phyloP scores from a whole-genome alignment of 2,113 vertebrate genomes.

The Phalacrocorax aristotelis region DNA sequence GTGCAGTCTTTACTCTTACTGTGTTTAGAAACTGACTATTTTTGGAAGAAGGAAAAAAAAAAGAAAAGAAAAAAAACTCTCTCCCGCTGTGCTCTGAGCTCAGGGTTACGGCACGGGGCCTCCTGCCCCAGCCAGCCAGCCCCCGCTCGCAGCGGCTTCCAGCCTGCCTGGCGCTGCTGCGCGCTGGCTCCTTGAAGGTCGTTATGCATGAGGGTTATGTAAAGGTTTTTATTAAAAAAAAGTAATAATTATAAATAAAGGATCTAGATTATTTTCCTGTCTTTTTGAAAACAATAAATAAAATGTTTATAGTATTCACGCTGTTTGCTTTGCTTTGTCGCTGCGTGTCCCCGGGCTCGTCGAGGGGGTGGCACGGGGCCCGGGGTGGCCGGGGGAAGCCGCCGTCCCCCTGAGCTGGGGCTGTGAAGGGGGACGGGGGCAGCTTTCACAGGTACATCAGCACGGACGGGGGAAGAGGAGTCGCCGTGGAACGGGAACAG shows the following conservation, averaged over 20 bases:
- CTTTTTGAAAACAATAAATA: slow-evolving; percentile 76
- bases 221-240: slow-evolving; percentile 78
- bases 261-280: slow-evolving; percentile 81
- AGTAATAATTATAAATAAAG: slow-evolving; percentile 71
- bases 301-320: slow-evolving; percentile 75
- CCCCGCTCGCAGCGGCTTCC: neutral
- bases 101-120: neutral
- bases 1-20: neutral
- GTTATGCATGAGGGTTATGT: slow-evolving; percentile 73
- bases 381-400: no score
- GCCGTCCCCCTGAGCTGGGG: neutral
- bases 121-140: neutral
- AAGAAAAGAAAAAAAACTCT: neutral
- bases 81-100: neutral
- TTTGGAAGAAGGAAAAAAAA: neutral
- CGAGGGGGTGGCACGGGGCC: no score
- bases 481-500: accelerated
- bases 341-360: accelerated
- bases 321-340: neutral
- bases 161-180: neutral
- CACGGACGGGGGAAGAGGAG: no score
- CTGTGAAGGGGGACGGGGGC: neutral
- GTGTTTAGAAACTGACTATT: neutral
- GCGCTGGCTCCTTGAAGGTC: neutral
- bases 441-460: accelerated